Evolutionary conservation across 2,113 vertebrate species (phyloP).

Genomic region (Perccottus glenii): DNA sequence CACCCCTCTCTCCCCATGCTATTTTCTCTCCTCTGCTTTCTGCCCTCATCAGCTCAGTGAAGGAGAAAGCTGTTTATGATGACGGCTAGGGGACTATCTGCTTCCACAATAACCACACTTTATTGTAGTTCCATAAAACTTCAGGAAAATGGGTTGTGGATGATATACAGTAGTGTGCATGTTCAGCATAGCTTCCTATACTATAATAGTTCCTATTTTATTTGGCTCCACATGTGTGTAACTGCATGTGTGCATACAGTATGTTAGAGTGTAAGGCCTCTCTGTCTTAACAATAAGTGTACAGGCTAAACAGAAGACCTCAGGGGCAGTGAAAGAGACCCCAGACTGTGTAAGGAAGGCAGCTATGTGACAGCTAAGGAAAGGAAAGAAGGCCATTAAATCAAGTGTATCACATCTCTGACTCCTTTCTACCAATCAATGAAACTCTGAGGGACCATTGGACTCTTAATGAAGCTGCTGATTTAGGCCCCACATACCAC

Average conservation of each 20-base stretch:
- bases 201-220: conserved; percentile 9
- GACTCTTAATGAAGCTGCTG: conserved; percentile 43
- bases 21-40: conserved; percentile 24
- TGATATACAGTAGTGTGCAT: conserved; percentile 35
- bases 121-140: conserved; percentile 63
- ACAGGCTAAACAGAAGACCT: too few relatives aligned
- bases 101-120: conserved; percentile 59
- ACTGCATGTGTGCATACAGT: conserved; percentile 2
- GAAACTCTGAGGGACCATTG: conserved; percentile 41
- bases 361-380: conserved; percentile 2
- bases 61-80: conserved; percentile 60
- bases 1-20: conserved; percentile 6
- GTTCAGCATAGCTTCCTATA: conserved; percentile 16
- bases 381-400: not conserved
- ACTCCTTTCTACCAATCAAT: conserved; percentile 37
- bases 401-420: not conserved
- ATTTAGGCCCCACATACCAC: conserved; percentile 34
- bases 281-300: not conserved
- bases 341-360: not conserved
- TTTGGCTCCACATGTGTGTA: conserved; percentile 6
- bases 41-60: conserved; percentile 44
- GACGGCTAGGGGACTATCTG: conserved; percentile 50
- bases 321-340: not conserved
- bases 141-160: conserved; percentile 40
- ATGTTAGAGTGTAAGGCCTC: not conserved